Base-by-base conservation (phyloP, 2,797 vertebrate genomes). In the Aplochiton taeniatus region DNA sequence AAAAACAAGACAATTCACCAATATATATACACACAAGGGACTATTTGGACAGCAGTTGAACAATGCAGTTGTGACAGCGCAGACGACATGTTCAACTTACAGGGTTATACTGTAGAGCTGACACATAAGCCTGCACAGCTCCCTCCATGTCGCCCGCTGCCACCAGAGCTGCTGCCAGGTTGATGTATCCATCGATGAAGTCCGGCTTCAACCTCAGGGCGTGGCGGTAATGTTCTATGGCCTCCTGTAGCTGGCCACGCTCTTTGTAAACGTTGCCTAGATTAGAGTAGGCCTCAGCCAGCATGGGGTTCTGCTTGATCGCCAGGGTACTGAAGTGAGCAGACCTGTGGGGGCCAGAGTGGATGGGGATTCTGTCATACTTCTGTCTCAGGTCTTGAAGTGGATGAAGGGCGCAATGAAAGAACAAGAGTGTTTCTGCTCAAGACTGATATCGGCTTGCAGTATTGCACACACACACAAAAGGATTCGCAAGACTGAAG, bases 111-210 rank as follows among this genome's bases (percentile, higher is more conserved):
- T 99, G 98, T 88, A 99, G 94, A 64, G 98, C 98, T 61, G 96
- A 98, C 62, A 98, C 97, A 1, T 99, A 99, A 31, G 98, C 97
- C 85, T 99, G 98, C 72, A 99, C 98, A 20, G 98, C 98, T 84
- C 98, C 98, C 90, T 99, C 98, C 98, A 99, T 98, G 90, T 99
- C 98, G 16, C 98, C 98, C 49, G 97, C 98, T 42, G 98, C 98
- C 79, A 99, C 97, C 72, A 99, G 85, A 5, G 98, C 98, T 41
- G 98, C 98, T 61, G 98, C 98, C 85, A 99, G 88, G 88, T 99
- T 99, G 87, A 99, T 99, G 83, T 99, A 99, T 76, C 98, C 97
- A 70, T 99, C 98, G 68, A 99, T 99, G 88, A 99, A 99, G 83
- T 99, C 98, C 5, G 98, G 98, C 85, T 99, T 99, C 75, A 99